phyloP scores from a whole-genome alignment of 37 sponge, comb jelly and placozoan genomes.

The Chondrilla cf. caribensis region DNA sequence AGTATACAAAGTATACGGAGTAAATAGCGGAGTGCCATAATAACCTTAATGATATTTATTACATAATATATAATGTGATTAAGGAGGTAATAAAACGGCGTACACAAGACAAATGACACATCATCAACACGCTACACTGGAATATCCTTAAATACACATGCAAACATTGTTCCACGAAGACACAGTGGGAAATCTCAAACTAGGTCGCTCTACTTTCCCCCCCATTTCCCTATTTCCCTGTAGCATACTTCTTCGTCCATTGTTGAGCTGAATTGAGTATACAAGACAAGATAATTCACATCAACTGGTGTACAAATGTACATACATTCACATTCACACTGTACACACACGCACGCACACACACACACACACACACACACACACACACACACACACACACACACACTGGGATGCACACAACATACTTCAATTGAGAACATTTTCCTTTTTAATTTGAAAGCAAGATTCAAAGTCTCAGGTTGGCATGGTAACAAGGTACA shows the following conservation, averaged over 20 bases:
- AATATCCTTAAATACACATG: no score
- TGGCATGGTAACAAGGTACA: conserved; percentile 47
- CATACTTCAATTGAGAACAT: conserved; percentile 81
- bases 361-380: background rate
- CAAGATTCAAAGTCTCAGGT: conserved; percentile 82
- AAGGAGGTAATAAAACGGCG: no score
- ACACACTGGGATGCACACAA: background rate
- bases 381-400: background rate
- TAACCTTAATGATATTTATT: no score
- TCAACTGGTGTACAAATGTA: background rate
- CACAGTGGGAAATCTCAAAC: no score
- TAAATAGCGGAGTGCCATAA: no score
- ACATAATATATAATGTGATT: no score
- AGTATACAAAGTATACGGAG: no score
- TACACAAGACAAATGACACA: no score
- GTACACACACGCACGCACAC: conserved; percentile 25
- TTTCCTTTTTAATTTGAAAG: conserved; percentile 81
- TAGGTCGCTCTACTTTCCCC: no score
- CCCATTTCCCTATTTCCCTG: background rate
- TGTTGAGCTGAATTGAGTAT: background rate
- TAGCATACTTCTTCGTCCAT: conserved; percentile 7
- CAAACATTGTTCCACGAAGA: no score
- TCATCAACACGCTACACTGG: no score
- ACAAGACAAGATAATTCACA: background rate
- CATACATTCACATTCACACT: conserved; percentile 4